Base-by-base conservation (phyloP, 2,888 invertebrate genomes). In the Leptopilina syphax region DNA sequence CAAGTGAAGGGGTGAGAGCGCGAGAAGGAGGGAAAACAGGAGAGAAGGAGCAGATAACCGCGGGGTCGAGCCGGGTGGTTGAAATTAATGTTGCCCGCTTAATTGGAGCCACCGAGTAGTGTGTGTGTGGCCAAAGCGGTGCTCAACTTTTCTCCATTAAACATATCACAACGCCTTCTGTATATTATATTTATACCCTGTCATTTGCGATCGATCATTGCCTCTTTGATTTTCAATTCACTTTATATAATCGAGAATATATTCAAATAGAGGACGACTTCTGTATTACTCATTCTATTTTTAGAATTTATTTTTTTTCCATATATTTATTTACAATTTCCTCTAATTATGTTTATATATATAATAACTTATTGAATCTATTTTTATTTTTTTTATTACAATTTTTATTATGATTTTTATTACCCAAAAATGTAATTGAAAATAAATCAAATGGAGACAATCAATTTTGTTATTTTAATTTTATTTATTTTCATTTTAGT, bases 61-160 rank as follows among this genome's bases (percentile, higher is more conserved):
- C 87, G 88, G 87, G 88, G 88, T 89, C 87, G 88, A 86, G 84
- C 88, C 87, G 90, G 90, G 91, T 90, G 90, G 90, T 90, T 91
- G 89, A 91, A 91, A 91, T 91, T 91, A 91, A 91, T 91, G 91
- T 91, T 91, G 89, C 88, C 87, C 89, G 90, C 90, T 91, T 91
- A 91, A 91, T 91, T 91, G 90, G 91, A 91, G 91, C 90, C 91
- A 90, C 90, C 88, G 89, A 90, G 88, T 82, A 87, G 86, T 89
- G 89, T 88, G 88, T 88, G 88, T 91, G 90, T 90, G 91, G 90
- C 89, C 90, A 83, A 87, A 89, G 88, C 77, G 91, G 90, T 89
- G 88, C 91, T 91, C 91, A 91, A 87, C 87, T 76, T 65, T 34
- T 34, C 73, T 57, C 9, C 10, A 50, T 50, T 50, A 12, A 8